Base-by-base conservation (phyloP, 2,888 invertebrate genomes). In the Ptychoptera contaminata region DNA sequence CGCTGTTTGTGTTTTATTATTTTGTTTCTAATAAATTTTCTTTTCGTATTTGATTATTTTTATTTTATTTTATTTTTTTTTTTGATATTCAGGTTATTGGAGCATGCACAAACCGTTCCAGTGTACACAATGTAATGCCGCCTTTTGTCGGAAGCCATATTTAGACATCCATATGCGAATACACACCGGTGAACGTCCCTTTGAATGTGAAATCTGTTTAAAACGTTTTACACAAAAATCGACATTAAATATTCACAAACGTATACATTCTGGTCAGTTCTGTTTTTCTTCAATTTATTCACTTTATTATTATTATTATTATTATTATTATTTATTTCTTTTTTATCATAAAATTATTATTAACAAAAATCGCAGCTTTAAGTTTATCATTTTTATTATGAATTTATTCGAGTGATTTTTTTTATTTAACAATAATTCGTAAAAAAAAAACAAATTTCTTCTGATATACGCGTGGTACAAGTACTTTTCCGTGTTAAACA, bases 141-240 rank as follows among this genome's bases (percentile, higher is more conserved):
- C 73, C 56, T 73, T 73, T 67, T 72, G 72, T 50, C 76, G 83
- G 55, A 84, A 83, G 67, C 82, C 82, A 44, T 83, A 84, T 63
- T 66, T 83, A 52, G 82, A 82, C 66, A 82, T 83, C 45, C 83
- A 83, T 62, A 79, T 82, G 79, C 73, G 84, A 60, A 81, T 82
- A 48, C 83, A 83, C 68, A 83, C 82, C 30, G 56, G 56, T 31
- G 56, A 55, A 50, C 51, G 54, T 46, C 56, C 55, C 53, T 77
- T 76, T 68, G 73, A 74, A 66, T 79, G 79, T 65, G 75, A 75
- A 56, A 68, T 77, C 61, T 79, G 79, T 66, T 71, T 73, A 62
- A 78, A 79, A 68, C 71, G 77, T 63, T 79, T 79, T 67, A 77
- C 77, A 58, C 79, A 79, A 68, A 78, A 78, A 66, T 77, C 77